A percentile compares a stretch with the other conserved stretches of the same genome.
Evolutionary conservation across 2,797 vertebrate species (phyloP).

Genomic region (Acanthis flammea): DNA sequence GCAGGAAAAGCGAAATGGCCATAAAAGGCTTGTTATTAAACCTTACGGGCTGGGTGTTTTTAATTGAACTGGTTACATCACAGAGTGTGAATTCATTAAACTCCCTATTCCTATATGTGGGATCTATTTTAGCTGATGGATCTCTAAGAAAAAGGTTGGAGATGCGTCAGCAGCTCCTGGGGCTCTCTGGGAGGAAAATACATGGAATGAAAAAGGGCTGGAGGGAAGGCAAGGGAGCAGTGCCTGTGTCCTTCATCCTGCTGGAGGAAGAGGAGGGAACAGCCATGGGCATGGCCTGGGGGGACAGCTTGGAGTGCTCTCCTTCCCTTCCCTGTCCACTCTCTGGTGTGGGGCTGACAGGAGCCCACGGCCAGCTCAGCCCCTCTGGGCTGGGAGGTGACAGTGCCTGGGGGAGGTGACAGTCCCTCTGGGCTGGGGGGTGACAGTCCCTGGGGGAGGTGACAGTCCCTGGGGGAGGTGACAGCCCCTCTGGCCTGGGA

Average conservation of each 20-base stretch:
- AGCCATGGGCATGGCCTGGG: not conserved
- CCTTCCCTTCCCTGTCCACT: not conserved
- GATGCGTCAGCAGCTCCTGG: not conserved
- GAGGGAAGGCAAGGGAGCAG: not conserved
- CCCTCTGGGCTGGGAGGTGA: not conserved
- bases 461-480: no score
- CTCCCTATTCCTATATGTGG: not conserved
- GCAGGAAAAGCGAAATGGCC: not conserved
- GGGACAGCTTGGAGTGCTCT: not conserved
- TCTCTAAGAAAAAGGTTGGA: not conserved
- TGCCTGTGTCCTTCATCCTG: not conserved
- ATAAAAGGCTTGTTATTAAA: not conserved
- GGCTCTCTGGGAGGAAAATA: not conserved
- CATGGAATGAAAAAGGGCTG: not conserved
- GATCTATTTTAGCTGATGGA: not conserved
- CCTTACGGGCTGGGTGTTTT: not conserved
- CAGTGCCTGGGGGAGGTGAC: not conserved
- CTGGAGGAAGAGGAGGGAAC: not conserved
- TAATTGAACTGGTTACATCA: not conserved
- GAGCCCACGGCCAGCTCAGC: no score
- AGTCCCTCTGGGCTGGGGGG: no score
- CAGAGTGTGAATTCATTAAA: not conserved
- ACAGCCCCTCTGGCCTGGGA: no score
- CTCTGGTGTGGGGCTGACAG: not conserved
- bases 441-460: no score